Conservation (phyloP, 2,113 vertebrate species). For the Accipiter virgatus region DNA sequence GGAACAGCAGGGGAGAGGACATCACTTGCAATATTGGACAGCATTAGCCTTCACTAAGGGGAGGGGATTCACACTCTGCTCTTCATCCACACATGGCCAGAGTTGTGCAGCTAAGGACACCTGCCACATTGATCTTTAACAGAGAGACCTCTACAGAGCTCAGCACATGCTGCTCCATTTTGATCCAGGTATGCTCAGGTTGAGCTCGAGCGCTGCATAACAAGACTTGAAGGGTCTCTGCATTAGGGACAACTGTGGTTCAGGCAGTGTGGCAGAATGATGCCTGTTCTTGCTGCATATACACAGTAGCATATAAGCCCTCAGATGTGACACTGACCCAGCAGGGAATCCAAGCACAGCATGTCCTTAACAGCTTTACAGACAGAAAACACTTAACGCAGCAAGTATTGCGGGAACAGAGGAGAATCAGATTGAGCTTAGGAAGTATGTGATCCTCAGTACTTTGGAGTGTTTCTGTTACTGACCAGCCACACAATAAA, state of each 20-base stretch:
- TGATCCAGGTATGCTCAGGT: neutral
- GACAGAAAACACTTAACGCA: neutral
- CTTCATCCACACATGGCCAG: neutral
- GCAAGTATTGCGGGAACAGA: neutral
- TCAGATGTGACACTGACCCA: neutral
- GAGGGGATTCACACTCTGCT: neutral
- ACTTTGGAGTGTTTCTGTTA: neutral
- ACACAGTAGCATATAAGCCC: neutral
- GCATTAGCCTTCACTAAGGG: neutral
- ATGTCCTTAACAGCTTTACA: neutral
- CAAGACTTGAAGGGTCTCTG: neutral
- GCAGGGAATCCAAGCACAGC: neutral
- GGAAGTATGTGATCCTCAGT: neutral
- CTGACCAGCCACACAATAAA: neutral
- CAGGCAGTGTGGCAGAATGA: fast-evolving
- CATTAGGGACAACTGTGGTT: neutral
- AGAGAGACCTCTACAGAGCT: neutral
- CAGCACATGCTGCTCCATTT: neutral
- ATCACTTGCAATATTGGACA: neutral
- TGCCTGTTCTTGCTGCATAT: neutral
- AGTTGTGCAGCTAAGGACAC: neutral
- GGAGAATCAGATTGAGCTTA: neutral
- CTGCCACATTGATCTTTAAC: neutral
- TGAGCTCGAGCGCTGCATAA: fast-evolving
- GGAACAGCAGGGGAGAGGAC: neutral